Base-by-base conservation (phyloP, 2,888 invertebrate species). In the Argyresthia albistria region DNA sequence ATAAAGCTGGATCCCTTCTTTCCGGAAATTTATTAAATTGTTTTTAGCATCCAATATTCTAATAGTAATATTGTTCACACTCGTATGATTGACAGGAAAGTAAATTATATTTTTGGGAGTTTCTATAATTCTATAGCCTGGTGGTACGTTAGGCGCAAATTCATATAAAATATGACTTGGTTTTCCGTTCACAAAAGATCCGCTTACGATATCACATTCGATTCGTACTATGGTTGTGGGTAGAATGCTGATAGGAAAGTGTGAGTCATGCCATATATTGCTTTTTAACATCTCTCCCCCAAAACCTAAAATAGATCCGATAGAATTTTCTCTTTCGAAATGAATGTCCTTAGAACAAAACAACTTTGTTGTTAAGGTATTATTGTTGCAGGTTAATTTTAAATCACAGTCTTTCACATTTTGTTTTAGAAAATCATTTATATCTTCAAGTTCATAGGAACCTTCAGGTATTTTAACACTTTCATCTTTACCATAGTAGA, bases 391-490 rank as follows among this genome's bases (percentile, higher is more conserved):
- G 4, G n/a, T 15, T 9, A 50, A 11, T n/a, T 50, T 50, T 42
- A 50, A 50, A 6, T 39, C 15, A 16, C 50, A 42, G 35, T 48
- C 48, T 36, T 12, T 36, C 15, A 48, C 6, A 36, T 48, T 35
- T 8, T 12, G 9, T 12, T 7, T 48, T n/a, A 48, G 16, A 48
- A 36, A 48, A 36, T 50, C 50, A n/a, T 50, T 16, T 11, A 69
- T 60, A 58, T 69, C 66, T 46, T 59, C 56, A 35, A 69, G 57
- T 59, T 70, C 66, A 54, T 71, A 69, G 10, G 64, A 58, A 15
- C 69, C 66, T n/a, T 56, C 59, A 25, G 68, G 66, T 49, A 69
- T 62, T 42, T 53, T 60, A 11, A 69, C 50, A 16, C 58, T 54
- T 55, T 66, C 52, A 36, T 63, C 47, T 37, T 53, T 12, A 36